These are phyloP conservation scores for Diplodus puntazzo DNA, from an alignment of 2,797 vertebrate genomes.

Conservation along the genomic window DNA sequence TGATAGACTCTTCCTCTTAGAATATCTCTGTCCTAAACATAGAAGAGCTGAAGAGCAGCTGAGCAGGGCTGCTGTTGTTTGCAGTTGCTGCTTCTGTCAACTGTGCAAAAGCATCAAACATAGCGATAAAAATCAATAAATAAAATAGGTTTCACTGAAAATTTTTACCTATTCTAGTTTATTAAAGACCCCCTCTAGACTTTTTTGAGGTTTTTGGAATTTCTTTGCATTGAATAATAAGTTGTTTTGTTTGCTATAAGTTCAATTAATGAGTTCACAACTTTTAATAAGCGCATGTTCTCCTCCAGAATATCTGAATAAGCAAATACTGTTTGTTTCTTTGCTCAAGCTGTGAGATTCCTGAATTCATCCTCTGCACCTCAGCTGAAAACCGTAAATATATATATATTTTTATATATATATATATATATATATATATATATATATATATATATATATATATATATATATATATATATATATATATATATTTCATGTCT, in stretches of 20 bases:
- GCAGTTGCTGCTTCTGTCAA: not conserved
- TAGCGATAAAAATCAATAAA: not conserved
- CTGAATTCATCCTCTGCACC: too few species aligned
- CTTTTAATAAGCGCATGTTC: too few species aligned
- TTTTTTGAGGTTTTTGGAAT: too few species aligned
- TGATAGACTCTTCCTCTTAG: not conserved
- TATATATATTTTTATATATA: too few species aligned
- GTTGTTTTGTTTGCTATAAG: not conserved
- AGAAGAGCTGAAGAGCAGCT: constrained; percentile 7
- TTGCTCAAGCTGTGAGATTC: too few species aligned
- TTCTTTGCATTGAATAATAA: not conserved
- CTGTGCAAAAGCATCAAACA: not conserved
- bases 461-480: too few species aligned
- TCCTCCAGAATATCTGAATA: not conserved
- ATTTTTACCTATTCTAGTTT: not conserved
- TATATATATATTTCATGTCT: too few species aligned
- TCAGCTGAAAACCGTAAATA: too few species aligned
- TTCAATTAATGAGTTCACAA: too few species aligned
- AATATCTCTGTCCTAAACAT: constrained; percentile 2
- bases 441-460: too few species aligned
- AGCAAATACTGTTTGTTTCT: not conserved
- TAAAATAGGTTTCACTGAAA: constrained; percentile 8
- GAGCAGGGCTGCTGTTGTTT: constrained; percentile 25
- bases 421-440: too few species aligned
- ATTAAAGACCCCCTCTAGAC: not conserved